Evolutionary conservation across 1,140 invertebrate species (phyloP), one percentile per base, ranked within the genome.

Genomic region (Pogonus chalceus): DNA sequence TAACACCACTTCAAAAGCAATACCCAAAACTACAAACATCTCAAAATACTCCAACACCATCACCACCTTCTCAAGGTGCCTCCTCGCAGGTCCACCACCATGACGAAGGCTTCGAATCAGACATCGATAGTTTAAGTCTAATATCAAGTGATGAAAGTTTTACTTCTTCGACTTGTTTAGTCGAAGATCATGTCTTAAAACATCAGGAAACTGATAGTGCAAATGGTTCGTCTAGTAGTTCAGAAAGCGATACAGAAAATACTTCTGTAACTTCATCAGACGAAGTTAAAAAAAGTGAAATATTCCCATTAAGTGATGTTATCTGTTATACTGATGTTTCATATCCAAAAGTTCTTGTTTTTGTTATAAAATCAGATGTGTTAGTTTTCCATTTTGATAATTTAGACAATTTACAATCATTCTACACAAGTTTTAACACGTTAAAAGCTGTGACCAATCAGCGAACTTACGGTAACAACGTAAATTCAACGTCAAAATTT

Each of bases 81-180:
- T 2, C 43, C 52, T 10, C 55, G 35, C 14, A 54, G 50, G 12
- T 51, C 51, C 7, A 24, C 56, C 24, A 43, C 35, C 52, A 3
- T n/a, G 70, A 72, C 50, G 70, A 72, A 58, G 70, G 70, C 2
- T 72, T 72, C 58, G 70, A 72, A 60, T 71, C 69, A 7, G 69
- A 71, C 54, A 67, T 69, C 23, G 69, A 71, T 52, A 69, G 58
- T 49, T 54, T 69, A 20, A 67, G 68, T 12, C 55, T 69, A 39
- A 56, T 70, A 7, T 69, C 67, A n/a, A 65, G 60, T 46, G 67
- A 69, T 56, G 65, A 64, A 24, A 63, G 62, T 39, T 64, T 62
- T 39, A 60, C 56, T n/a, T 52, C 47, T 26, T 56, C 58, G 10
- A 60, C 62, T 51, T 43, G 37, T 43, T 21, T 51, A 9, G 46